Conservation (phyloP, 2,888 invertebrate species). For the Pseudoips prasinana region DNA sequence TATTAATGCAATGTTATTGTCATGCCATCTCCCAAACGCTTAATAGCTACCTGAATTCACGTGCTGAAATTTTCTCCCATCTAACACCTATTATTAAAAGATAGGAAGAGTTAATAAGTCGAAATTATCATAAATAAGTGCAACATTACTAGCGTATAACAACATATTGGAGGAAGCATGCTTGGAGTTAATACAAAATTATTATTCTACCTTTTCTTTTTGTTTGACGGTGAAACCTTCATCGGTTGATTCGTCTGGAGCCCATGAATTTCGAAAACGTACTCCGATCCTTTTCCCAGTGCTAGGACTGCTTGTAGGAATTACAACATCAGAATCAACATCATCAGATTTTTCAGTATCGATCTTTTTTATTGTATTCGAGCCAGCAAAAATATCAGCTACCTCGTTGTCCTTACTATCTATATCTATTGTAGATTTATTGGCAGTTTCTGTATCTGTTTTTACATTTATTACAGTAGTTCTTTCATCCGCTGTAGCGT, state of each 20-base stretch:
- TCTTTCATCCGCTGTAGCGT: constrained; percentile 38
- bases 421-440: constrained; percentile 7
- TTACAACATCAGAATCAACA: constrained; percentile 60
- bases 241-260: constrained; percentile 62
- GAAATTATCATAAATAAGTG: constrained; percentile 7
- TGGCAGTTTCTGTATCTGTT: constrained; percentile 13
- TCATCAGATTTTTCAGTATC: constrained; percentile 69
- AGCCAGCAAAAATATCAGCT: constrained; percentile 15
- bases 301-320: constrained; percentile 55
- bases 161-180: constrained; percentile 17
- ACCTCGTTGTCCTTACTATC: constrained; percentile 11
- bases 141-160: constrained; percentile 8
- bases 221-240: constrained; percentile 61
- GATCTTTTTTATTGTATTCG: constrained; percentile 52
- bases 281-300: constrained; percentile 61
- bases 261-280: constrained; percentile 68
- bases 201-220: constrained; percentile 58
- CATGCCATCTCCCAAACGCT: constrained; percentile 27
- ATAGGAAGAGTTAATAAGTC: constrained; percentile 34
- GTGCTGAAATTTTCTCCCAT: constrained; percentile 51
- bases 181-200: not conserved
- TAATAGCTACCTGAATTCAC: constrained; percentile 53
- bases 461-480: constrained; percentile 3
- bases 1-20: constrained; percentile 6
- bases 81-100: constrained; percentile 61